Conservation (phyloP, 1,140 invertebrate genomes). For the Trachelipus rathkii region DNA sequence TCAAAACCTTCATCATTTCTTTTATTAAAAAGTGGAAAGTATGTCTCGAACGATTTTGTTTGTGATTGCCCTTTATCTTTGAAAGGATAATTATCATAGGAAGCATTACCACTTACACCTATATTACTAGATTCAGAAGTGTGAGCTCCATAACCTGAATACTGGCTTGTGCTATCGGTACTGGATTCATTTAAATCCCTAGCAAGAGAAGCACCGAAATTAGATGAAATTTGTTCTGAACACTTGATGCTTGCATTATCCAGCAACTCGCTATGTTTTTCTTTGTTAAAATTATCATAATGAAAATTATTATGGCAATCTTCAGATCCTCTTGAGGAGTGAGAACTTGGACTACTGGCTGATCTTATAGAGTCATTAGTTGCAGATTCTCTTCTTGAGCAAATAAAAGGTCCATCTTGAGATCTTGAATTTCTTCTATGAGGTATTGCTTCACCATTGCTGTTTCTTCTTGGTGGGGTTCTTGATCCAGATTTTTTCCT, state of each 20-base stretch:
- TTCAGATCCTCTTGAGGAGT: background rate
- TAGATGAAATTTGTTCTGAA: too few relatives aligned
- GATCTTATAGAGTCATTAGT: background rate
- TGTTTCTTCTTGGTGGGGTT: background rate
- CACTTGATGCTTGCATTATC: too few relatives aligned
- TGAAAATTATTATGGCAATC: background rate
- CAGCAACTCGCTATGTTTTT: background rate
- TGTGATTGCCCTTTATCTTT: background rate
- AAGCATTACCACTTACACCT: background rate
- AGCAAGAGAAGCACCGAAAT: too few relatives aligned
- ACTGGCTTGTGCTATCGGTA: too few relatives aligned
- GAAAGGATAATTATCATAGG: background rate
- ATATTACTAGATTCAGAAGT: background rate
- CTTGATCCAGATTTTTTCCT: background rate
- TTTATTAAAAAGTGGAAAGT: background rate
- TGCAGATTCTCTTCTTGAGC: background rate
- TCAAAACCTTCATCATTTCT: background rate
- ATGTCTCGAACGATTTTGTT: background rate
- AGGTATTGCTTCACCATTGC: background rate
- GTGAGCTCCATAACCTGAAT: too few relatives aligned
- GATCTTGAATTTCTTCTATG: background rate
- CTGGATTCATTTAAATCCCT: too few relatives aligned
- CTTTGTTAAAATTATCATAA: background rate
- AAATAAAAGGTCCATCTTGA: background rate
- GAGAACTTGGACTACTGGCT: background rate